Evolutionary conservation across 2,888 invertebrate species (phyloP), one percentile per base, ranked within the genome.

Genomic region (Tipula confusa): DNA sequence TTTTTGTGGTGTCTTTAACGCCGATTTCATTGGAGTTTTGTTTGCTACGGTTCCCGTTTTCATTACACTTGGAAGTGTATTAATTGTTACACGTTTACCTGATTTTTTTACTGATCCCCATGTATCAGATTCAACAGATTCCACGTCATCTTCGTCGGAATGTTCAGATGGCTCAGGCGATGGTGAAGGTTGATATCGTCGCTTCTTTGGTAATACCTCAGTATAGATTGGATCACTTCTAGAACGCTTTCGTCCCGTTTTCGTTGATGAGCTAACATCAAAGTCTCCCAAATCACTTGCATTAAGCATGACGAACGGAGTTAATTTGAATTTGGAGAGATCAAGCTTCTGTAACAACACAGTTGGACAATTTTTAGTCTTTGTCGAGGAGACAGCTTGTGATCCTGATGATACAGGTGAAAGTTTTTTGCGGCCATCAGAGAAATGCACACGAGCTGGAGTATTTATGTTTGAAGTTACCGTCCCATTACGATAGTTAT

Each of bases 311-410:
- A 15, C 28, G 29, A 79, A 79, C 29, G 79, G 9, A 28, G 79
- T 28, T 24, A 80, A 15, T 80, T 80, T 80, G 9, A 80, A 80
- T 80, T 80, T 80, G 6, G 80, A 80, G 4, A 29, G 6, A 80
- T 80, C 80, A 1, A 80, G 9, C n/a, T 80, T 80, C 3, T 80
- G 80, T 80, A 80, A 18, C 11, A 80, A 80, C n/a, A 80, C 80
- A 7, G 31, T 15, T 15, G 80, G 80, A n/a, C 15, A 4, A 5
- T 31, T 29, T 80, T 29, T 29, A 29, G 29, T 80, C 29, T 29
- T 15, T n/a, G n/a, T 80, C n/a, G 29, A 2, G 1, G 29, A 15
- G n/a, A 29, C 31, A 3, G 29, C 4, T 80, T n/a, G 9, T 0
- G 29, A 13, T n/a, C 1, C 6, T 29, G n/a, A 7, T 15, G 80